A percentile compares a stretch with the other conserved stretches of the same genome.
These are phyloP conservation scores for Pyrgilauda ruficollis DNA, from an alignment of 2,113 vertebrate species.

Conservation along the genomic window DNA sequence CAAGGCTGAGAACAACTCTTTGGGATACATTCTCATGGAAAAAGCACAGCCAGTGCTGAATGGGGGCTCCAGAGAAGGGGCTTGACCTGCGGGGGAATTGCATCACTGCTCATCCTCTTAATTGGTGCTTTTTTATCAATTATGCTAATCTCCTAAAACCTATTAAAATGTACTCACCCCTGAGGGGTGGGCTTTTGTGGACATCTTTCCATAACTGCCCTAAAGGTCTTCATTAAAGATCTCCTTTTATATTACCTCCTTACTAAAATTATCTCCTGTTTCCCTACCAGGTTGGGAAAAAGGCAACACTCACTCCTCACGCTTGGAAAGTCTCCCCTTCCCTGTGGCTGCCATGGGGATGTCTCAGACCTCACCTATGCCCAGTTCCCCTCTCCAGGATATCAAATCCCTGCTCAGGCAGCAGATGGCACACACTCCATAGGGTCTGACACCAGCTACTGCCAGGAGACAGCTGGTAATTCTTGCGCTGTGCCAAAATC, in stretches of 20 bases:
- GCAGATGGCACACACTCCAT: background rate
- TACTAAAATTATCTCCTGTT: background rate
- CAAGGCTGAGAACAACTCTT: background rate
- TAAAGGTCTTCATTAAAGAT: background rate
- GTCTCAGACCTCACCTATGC: accelerated
- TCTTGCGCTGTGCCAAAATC: background rate
- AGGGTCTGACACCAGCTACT: background rate
- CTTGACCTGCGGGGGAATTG: background rate
- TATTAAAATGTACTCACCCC: background rate
- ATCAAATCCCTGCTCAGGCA: background rate
- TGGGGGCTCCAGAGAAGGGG: background rate
- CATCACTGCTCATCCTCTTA: background rate
- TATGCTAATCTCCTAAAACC: background rate
- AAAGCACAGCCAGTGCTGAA: background rate
- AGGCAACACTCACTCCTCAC: too few species aligned
- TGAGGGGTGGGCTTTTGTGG: too few species aligned
- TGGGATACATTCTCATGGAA: background rate
- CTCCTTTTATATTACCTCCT: too few species aligned
- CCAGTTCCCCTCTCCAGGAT: background rate
- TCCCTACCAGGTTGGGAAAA: background rate
- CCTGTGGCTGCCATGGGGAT: background rate
- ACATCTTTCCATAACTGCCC: background rate
- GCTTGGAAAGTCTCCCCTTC: background rate
- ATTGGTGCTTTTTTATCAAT: background rate
- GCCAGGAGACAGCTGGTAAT: background rate